Conservation (phyloP, 1,140 invertebrate genomes). For the Bombus pyrosoma region DNA sequence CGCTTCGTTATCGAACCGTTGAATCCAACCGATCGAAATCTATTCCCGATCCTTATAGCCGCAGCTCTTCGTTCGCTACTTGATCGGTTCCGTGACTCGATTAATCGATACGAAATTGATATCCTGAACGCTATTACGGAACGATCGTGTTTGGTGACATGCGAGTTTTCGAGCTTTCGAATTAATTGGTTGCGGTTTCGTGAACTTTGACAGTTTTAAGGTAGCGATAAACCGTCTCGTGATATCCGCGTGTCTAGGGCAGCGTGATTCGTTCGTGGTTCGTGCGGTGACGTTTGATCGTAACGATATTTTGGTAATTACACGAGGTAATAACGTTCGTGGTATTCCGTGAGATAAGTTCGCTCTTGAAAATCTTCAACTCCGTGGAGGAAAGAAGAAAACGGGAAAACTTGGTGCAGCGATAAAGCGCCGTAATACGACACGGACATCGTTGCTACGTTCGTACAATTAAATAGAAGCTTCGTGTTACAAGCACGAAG, state of each 20-base stretch:
- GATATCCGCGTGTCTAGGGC: background rate
- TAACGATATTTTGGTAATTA: background rate
- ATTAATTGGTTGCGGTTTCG: slow-evolving; percentile 5
- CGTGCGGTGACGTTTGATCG: background rate
- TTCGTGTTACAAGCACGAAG: too few relatives aligned
- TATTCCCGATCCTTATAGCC: background rate
- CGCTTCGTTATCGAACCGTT: slow-evolving; percentile 4
- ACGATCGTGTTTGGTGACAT: background rate
- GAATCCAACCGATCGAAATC: slow-evolving; percentile 16
- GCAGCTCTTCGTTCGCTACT: background rate
- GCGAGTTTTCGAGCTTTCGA: background rate
- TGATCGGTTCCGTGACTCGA: background rate
- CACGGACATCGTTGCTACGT: too few relatives aligned
- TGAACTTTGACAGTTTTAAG: background rate
- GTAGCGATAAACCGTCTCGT: background rate
- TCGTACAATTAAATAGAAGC: too few relatives aligned
- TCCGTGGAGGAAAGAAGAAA: background rate
- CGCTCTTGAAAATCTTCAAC: background rate
- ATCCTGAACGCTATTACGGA: background rate
- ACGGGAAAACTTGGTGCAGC: background rate
- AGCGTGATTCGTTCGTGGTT: background rate
- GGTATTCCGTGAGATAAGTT: background rate
- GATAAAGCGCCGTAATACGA: too few relatives aligned
- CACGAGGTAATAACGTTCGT: background rate
- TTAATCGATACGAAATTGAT: slow-evolving; percentile 17